phyloP scores from a whole-genome alignment of 1,140 invertebrate species.

The Spodoptera litura region DNA sequence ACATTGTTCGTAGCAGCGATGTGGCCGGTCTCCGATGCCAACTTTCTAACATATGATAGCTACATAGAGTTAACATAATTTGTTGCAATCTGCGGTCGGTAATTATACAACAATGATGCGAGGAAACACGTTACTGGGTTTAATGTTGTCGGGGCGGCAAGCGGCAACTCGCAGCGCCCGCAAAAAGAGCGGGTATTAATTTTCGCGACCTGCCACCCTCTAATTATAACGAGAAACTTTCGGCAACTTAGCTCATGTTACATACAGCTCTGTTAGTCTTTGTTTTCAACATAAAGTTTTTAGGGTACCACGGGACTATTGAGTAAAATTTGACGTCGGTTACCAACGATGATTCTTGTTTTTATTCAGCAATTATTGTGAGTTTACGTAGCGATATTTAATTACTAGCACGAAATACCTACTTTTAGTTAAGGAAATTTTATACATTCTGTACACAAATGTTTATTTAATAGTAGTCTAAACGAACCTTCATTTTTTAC shows the following conservation, averaged over 20 bases:
- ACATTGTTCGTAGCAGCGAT: constrained; percentile 25
- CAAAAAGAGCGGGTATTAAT: constrained; percentile 73
- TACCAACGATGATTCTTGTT: neutral
- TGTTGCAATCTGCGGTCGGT: constrained; percentile 17
- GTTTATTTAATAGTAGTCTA: too few relatives aligned
- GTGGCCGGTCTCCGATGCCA: neutral
- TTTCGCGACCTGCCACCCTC: constrained; percentile 65
- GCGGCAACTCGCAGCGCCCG: constrained; percentile 54
- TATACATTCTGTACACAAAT: too few relatives aligned
- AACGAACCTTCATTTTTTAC: too few relatives aligned
- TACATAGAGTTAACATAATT: constrained; percentile 6
- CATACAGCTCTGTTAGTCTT: constrained; percentile 63
- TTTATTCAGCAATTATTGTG: neutral
- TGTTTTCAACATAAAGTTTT: constrained; percentile 67
- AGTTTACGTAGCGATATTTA: too few relatives aligned
- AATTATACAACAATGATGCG: constrained; percentile 45
- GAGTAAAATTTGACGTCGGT: neutral
- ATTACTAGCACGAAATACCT: too few relatives aligned
- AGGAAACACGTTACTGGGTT: constrained; percentile 8
- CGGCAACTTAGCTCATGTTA: constrained; percentile 66
- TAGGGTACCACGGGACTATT: constrained; percentile 51
- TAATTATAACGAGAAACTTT: constrained; percentile 78
- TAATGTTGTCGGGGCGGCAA: neutral
- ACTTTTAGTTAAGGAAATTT: too few relatives aligned
- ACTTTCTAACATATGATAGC: neutral